phyloP scores from a whole-genome alignment of 2,797 vertebrate species.

The Chloroceryle amazona region DNA sequence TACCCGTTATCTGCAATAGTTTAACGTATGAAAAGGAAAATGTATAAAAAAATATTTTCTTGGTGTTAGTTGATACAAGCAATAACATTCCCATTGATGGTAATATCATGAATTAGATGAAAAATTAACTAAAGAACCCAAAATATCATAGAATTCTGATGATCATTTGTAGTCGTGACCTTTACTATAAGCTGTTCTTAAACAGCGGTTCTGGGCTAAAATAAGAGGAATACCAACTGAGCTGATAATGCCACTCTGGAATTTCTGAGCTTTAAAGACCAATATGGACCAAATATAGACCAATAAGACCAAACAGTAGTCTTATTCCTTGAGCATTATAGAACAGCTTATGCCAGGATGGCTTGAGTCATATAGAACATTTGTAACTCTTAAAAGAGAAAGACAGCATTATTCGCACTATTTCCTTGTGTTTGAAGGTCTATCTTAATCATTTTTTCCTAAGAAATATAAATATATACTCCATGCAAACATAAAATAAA shows the following conservation, averaged over 20 bases:
- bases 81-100: background rate
- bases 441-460: background rate
- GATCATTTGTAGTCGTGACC: background rate
- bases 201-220: background rate
- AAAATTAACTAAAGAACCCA: background rate
- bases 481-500: background rate
- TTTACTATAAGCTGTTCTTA: background rate
- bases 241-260: background rate
- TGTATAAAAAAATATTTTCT: background rate
- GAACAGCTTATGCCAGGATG: background rate
- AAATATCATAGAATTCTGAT: background rate
- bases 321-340: background rate
- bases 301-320: background rate
- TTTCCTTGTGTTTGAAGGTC: background rate
- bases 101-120: background rate
- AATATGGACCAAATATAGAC: background rate
- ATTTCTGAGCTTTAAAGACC: background rate
- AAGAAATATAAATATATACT: background rate
- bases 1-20: background rate
- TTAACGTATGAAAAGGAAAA: background rate
- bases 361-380: background rate
- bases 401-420: background rate
- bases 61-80: background rate
- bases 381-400: slow-evolving; percentile 1
- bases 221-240: background rate